These are phyloP conservation scores for Oscarella lobularis DNA, from an alignment of 37 sponge, comb jelly and placozoan species.

Conservation along the genomic window DNA sequence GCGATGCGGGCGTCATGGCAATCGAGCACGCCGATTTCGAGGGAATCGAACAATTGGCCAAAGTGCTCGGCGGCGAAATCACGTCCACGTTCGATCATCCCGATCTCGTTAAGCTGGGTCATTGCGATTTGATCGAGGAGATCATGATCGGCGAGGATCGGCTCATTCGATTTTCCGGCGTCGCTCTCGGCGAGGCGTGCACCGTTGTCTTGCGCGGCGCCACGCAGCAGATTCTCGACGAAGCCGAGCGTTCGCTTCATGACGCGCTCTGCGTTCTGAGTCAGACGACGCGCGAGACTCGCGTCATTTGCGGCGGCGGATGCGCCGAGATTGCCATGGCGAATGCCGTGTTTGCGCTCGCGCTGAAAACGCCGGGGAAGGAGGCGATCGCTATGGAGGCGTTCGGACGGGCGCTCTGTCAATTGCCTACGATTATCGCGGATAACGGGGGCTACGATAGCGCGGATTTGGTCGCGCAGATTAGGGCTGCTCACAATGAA, in stretches of 20 bases:
- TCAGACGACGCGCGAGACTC: conserved; percentile 93
- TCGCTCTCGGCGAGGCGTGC: conserved; percentile 88
- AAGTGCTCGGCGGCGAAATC: conserved; percentile 87
- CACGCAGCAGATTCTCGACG: conserved; percentile 97
- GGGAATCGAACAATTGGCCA: conserved; percentile 85
- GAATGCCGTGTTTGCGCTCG: conserved; percentile 75
- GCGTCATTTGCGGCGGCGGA: conserved; percentile 90
- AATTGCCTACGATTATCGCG: conserved; percentile 87
- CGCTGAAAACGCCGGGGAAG: conserved; percentile 83
- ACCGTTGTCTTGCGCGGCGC: conserved; percentile 93
- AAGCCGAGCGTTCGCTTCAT: conserved; percentile 91
- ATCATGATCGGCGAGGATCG: conserved; percentile 97
- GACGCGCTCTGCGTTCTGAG: conserved; percentile 94
- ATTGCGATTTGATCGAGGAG: conserved; percentile 94
- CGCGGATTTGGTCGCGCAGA: conserved; percentile 68
- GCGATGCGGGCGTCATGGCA: conserved; percentile 95
- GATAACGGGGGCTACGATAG: conserved; percentile 99
- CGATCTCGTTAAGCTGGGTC: conserved; percentile 81
- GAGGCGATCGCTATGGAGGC: conserved; percentile 92
- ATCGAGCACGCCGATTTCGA: conserved; percentile 99
- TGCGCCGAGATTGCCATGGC: conserved; percentile 97
- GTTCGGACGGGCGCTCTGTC: conserved; percentile 81
- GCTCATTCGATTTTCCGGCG: conserved; percentile 73
- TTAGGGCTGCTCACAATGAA: conserved; percentile 81
- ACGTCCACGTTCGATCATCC: conserved; percentile 96